phyloP scores from a whole-genome alignment of 1,140 invertebrate genomes.

The Venturia canescens region DNA sequence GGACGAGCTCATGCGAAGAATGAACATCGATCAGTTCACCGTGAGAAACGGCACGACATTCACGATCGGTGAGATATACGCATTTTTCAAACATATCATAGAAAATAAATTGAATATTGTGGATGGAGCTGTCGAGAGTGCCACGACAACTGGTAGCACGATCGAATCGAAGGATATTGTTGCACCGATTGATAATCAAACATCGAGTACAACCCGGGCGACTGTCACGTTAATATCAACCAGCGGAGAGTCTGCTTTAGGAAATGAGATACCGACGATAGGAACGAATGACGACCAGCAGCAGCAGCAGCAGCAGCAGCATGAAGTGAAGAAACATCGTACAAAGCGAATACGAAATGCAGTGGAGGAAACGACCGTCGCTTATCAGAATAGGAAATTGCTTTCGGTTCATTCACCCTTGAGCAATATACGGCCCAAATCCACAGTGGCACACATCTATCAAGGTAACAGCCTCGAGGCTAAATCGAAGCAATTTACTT shows the following conservation, averaged over 20 bases:
- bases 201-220: slow-evolving; percentile 46
- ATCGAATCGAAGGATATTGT: slow-evolving; percentile 49
- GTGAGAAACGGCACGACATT: slow-evolving; percentile 72
- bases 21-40: slow-evolving; percentile 72
- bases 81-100: slow-evolving; percentile 77
- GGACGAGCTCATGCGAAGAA: slow-evolving; percentile 69
- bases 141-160: slow-evolving; percentile 47
- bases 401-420: slow-evolving; percentile 62
- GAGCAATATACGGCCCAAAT: slow-evolving; percentile 38
- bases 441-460: slow-evolving; percentile 8
- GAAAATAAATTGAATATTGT: slow-evolving; percentile 70
- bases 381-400: slow-evolving; percentile 67
- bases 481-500: slow-evolving; percentile 59
- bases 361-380: slow-evolving; percentile 56
- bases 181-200: slow-evolving; percentile 51
- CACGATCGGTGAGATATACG: slow-evolving; percentile 72
- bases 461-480: slow-evolving; percentile 42
- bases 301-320: no score
- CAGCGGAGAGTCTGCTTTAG: slow-evolving; percentile 53
- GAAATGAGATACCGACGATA: slow-evolving; percentile 70
- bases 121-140: slow-evolving; percentile 48
- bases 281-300: slow-evolving; percentile 41
- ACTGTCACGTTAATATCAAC: slow-evolving; percentile 49
- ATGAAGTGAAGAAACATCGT: slow-evolving; percentile 69
- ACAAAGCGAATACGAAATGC: slow-evolving; percentile 72